These are phyloP conservation scores for Atlantisia rogersi DNA, from an alignment of 2,113 vertebrate species.

Conservation along the genomic window DNA sequence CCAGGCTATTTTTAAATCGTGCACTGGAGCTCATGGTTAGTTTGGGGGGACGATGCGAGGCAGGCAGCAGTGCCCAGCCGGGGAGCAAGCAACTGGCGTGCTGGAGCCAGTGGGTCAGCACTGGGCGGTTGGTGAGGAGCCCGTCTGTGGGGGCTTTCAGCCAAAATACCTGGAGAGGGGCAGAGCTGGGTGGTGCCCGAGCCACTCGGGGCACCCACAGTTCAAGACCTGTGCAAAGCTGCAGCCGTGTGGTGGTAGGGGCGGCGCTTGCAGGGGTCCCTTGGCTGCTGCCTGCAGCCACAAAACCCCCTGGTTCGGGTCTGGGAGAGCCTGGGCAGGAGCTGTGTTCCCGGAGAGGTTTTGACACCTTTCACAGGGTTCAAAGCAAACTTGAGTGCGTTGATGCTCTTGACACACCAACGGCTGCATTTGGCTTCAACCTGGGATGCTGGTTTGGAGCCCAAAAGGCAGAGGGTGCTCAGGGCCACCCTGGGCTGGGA, in stretches of 20 bases:
- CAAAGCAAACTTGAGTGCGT: rapidly evolving
- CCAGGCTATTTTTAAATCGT: not conserved
- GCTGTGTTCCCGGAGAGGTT: not conserved
- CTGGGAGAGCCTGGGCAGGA: not conserved
- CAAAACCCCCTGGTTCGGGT: rapidly evolving
- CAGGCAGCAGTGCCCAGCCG: not conserved
- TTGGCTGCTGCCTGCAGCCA: not conserved
- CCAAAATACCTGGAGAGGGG: not conserved
- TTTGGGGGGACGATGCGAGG: not conserved
- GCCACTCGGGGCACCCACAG: not conserved
- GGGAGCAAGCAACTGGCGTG: not conserved
- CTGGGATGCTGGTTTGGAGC: not conserved
- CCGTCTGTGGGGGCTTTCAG: rapidly evolving
- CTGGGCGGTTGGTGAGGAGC: too few species aligned
- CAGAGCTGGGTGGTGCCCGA: not conserved
- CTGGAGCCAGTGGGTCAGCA: not conserved
- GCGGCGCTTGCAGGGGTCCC: not conserved
- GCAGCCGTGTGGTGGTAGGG: rapidly evolving
- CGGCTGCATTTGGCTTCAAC: rapidly evolving
- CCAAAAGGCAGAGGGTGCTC: not conserved
- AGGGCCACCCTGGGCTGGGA: not conserved
- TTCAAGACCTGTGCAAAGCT: not conserved
- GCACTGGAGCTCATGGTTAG: not conserved
- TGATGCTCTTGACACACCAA: rapidly evolving
- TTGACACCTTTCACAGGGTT: not conserved